These are phyloP conservation scores for Drosophila tani DNA, from an alignment of 1,140 invertebrate species.

Conservation along the genomic window DNA sequence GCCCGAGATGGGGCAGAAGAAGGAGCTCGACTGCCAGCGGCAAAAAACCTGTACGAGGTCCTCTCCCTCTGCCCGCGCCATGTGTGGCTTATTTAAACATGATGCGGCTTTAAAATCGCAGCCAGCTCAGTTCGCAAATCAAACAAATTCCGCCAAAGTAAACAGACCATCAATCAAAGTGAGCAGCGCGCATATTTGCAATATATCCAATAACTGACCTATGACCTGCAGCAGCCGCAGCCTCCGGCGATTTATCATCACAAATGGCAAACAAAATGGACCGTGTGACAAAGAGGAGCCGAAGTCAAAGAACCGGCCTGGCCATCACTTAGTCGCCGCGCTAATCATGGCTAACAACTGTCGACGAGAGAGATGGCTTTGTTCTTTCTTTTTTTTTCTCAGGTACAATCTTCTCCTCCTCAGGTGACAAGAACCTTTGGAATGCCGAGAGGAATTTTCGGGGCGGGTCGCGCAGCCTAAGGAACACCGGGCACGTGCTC, in stretches of 20 bases:
- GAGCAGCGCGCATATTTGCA: constrained; percentile 49
- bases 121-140: constrained; percentile 39
- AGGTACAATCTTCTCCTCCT: not conserved
- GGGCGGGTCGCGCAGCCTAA: constrained; percentile 38
- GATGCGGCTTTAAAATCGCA: constrained; percentile 56
- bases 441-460: constrained; percentile 45
- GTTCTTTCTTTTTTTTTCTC: constrained; percentile 11
- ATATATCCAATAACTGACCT: constrained; percentile 77
- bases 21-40: constrained; percentile 45
- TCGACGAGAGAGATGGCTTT: constrained; percentile 23
- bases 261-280: constrained; percentile 75
- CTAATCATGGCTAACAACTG: constrained; percentile 66
- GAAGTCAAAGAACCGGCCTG: constrained; percentile 28
- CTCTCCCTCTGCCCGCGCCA: constrained; percentile 2
- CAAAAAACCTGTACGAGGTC: constrained; percentile 43
- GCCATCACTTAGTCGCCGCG: constrained; percentile 34
- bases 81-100: constrained; percentile 48
- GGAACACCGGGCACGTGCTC: constrained; percentile 27
- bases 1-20: constrained; percentile 20
- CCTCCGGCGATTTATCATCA: constrained; percentile 66
- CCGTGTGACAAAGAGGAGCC: constrained; percentile 50
- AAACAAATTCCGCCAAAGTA: constrained; percentile 65
- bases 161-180: constrained; percentile 73
- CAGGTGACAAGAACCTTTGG: constrained; percentile 33
- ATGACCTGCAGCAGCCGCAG: constrained; percentile 44